Percentiles rank a stretch among this genome's conserved stretches.
These are phyloP conservation scores for Bellardia pandia DNA, from an alignment of 2,888 invertebrate genomes.

Conservation along the genomic window DNA sequence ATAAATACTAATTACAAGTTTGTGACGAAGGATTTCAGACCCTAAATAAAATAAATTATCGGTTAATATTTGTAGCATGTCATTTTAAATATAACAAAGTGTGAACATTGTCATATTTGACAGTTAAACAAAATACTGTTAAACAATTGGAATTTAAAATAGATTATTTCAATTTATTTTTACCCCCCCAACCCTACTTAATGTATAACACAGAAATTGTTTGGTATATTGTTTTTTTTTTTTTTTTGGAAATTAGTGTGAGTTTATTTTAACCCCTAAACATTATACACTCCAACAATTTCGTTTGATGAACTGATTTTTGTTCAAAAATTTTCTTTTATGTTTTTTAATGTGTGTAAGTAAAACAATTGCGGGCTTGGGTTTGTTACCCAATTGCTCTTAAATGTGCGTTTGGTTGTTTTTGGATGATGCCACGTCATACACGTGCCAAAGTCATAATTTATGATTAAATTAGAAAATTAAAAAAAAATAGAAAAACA, in stretches of 20 bases:
- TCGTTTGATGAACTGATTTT: neutral
- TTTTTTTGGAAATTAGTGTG: neutral
- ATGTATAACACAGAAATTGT: neutral
- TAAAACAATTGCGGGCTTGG: slow-evolving; percentile 9
- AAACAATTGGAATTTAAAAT: slow-evolving; percentile 9
- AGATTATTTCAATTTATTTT: neutral
- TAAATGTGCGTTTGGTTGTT: slow-evolving; percentile 1
- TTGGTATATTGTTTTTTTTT: neutral
- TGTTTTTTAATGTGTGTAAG: slow-evolving; percentile 10
- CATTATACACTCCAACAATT: neutral
- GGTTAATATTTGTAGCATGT: neutral
- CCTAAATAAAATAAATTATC: neutral
- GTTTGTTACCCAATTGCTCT: slow-evolving; percentile 42
- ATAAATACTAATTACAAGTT: neutral
- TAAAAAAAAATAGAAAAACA: slow-evolving; percentile 29
- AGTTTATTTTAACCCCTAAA: slow-evolving; percentile 22
- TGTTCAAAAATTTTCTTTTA: slow-evolving; percentile 7
- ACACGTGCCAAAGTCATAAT: slow-evolving; percentile 75
- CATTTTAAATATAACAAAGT: slow-evolving; percentile 20
- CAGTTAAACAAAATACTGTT: slow-evolving; percentile 4
- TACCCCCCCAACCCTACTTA: neutral
- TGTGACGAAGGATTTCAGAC: neutral
- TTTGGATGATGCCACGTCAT: neutral
- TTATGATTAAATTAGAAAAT: slow-evolving; percentile 74
- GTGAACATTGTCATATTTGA: slow-evolving; percentile 19